phyloP scores from a whole-genome alignment of 2,797 vertebrate genomes.

The Urosaurus nigricauda region DNA sequence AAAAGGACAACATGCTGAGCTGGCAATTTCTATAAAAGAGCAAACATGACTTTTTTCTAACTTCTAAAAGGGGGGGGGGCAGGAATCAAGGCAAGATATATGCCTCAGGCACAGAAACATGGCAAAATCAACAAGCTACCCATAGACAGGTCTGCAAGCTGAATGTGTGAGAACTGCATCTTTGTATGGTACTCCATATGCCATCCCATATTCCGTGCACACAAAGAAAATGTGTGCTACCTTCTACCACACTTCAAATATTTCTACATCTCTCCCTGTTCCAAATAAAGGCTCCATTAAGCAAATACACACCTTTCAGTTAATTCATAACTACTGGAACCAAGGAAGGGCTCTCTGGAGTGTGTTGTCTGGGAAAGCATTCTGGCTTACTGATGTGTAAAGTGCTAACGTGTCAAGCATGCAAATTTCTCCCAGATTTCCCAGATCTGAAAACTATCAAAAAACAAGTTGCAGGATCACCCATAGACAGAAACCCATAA shows the following conservation, averaged over 20 bases:
- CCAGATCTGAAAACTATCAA: rapidly evolving
- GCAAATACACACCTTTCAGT: constrained; percentile 40
- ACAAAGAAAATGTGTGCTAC: not conserved
- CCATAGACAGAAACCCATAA: not conserved
- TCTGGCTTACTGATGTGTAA: rapidly evolving
- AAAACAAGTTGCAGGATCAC: not conserved
- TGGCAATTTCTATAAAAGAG: constrained; percentile 63
- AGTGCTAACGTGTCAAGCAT: not conserved
- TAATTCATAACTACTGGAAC: constrained; percentile 43
- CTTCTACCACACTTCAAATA: constrained; percentile 18
- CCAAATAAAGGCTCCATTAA: not conserved
- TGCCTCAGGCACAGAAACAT: constrained; percentile 54
- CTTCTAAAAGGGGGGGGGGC: constrained; percentile 40
- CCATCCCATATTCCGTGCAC: not conserved
- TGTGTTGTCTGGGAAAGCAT: not conserved
- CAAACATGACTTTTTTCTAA: constrained; percentile 69
- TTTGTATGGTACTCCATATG: not conserved
- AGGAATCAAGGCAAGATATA: constrained; percentile 55
- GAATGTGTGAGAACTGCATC: not conserved
- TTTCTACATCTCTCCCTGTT: not conserved
- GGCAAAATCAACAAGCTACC: constrained; percentile 37
- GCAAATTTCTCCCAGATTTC: constrained; percentile 30
- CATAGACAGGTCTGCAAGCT: not conserved
- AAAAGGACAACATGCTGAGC: constrained; percentile 66
- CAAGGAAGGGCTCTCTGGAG: constrained; percentile 18